Evolutionary conservation across 2,113 vertebrate genomes (phyloP), one percentile per base, ranked within the genome.

Genomic region (Riparia riparia): DNA sequence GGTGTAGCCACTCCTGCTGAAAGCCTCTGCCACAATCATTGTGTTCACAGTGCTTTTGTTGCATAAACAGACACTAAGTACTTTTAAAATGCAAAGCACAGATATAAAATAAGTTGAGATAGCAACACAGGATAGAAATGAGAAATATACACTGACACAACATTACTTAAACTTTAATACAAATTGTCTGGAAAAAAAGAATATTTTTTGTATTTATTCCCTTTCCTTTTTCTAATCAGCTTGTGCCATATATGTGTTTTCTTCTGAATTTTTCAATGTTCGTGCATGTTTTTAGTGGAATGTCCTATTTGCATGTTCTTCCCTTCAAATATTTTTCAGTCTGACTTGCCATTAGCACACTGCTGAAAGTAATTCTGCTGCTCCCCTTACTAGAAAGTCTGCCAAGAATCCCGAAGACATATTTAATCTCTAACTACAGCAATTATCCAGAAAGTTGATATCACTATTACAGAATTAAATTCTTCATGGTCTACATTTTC

Each of bases 391-490:
- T 41, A 89, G 22, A 84, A 70, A 89, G 51, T 44, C 47, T 89
- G 65, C 49, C 66, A 93, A 96, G 58, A 89, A 96, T 68, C 72
- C 65, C 32, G 57, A 89, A 81, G 56, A 82, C 41, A 26, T 37
- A 63, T 85, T 94, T 94, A 80, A 91, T 82, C 76, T 82, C 2
- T 26, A 94, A 79, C 70, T 65, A 54, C 54, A 73, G 17, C 74
- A 78, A 70, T 89, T 86, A 81, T 9, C 53, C 50, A 86, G 50
- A 41, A 83, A 88, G 44, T 20, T 61, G 49, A 45, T 72, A 82
- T 76, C 56, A 57, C 24, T 81, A 45, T 60, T 69, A 29, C 16
- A 84, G 25, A 47, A 60, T 78, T 83, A 77, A 93, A 54, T 68
- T 93, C n/a, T 68, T 70, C 61, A 81, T 5, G 22, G 65, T 32